These are phyloP conservation scores for Epinotia nisella DNA, from an alignment of 2,888 invertebrate species.

Conservation along the genomic window DNA sequence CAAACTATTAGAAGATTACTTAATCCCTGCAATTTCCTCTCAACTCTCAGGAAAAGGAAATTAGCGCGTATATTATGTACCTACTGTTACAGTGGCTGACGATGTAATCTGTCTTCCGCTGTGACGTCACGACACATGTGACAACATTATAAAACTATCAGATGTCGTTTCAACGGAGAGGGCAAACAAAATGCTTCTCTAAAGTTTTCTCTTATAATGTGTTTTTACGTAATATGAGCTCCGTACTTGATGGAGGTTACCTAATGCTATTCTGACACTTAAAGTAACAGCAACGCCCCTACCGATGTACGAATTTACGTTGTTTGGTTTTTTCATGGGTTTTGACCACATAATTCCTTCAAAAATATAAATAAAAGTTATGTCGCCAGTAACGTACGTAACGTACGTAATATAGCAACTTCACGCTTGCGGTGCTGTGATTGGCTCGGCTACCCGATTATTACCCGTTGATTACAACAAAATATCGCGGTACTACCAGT, in stretches of 20 bases:
- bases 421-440: too few species aligned
- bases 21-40: background rate
- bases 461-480: too few species aligned
- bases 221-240: slow-evolving; percentile 8
- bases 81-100: background rate
- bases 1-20: background rate
- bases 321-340: background rate
- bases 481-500: too few species aligned
- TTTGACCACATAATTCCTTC: background rate
- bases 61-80: slow-evolving; percentile 9
- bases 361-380: too few species aligned
- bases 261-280: background rate
- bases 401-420: too few species aligned
- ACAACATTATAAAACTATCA: slow-evolving; percentile 40
- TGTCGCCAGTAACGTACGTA: too few species aligned
- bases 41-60: slow-evolving; percentile 6
- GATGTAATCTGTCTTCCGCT: slow-evolving; percentile 31
- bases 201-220: slow-evolving; percentile 5
- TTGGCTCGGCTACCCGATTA: too few species aligned
- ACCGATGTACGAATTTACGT: background rate
- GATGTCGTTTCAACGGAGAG: slow-evolving; percentile 13
- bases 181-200: slow-evolving; percentile 3
- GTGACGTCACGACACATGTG: slow-evolving; percentile 30
- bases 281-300: background rate
- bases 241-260: background rate